A percentile compares a stretch with the other conserved stretches of the same genome.
Conservation (phyloP, 2,113 vertebrate genomes). For the Chiloscyllium plagiosum region DNA sequence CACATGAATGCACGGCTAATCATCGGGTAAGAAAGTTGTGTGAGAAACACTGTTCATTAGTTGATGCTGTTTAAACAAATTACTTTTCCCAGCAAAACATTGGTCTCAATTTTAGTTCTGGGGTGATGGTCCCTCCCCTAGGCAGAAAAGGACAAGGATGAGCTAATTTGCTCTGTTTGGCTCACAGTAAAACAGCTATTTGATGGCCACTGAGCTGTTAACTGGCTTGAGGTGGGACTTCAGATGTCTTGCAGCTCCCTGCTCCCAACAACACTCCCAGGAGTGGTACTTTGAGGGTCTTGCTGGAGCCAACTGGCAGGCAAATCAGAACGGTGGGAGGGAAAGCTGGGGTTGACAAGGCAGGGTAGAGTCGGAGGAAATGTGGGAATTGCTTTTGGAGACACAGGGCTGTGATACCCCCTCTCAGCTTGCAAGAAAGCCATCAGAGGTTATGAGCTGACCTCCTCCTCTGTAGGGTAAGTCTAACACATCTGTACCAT, state of each 20-base stretch:
- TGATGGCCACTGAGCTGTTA: too few relatives aligned
- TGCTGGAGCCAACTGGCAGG: too few relatives aligned
- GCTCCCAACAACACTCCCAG: not conserved
- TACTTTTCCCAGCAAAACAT: not conserved
- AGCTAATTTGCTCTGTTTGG: not conserved
- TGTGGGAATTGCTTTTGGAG: not conserved
- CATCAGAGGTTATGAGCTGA: too few relatives aligned
- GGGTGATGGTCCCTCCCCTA: too few relatives aligned
- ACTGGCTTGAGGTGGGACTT: not conserved
- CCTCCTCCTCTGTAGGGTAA: too few relatives aligned
- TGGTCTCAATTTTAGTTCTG: too few relatives aligned
- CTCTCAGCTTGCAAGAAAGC: too few relatives aligned
- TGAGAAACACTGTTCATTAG: not conserved
- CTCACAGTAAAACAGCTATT: not conserved
- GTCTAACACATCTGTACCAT: too few relatives aligned
- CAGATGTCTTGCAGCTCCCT: not conserved
- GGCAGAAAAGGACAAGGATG: not conserved
- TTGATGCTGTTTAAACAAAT: not conserved
- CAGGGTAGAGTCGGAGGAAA: not conserved
- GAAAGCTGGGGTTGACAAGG: not conserved
- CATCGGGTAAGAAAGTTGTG: not conserved
- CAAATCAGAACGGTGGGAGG: too few relatives aligned
- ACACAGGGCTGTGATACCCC: too few relatives aligned
- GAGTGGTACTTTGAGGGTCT: too few relatives aligned
- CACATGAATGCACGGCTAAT: not conserved